A percentile compares a stretch with the other conserved stretches of the same genome.
Conservation (phyloP, 1,140 invertebrate species). For the Ctenoplectra terminalis region DNA sequence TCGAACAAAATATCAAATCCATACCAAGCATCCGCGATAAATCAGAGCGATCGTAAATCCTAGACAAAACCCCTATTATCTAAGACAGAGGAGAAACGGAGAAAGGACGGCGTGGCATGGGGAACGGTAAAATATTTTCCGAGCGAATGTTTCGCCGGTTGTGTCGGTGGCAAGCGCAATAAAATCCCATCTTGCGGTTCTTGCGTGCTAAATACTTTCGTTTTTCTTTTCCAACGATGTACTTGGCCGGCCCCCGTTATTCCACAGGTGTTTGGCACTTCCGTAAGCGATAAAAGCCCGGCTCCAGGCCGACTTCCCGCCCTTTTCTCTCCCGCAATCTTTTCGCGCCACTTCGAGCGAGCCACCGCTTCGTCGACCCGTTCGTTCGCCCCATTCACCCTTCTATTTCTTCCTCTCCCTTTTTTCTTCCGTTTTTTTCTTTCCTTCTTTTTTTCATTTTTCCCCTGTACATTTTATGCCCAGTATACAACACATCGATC, state of each 20-base stretch:
- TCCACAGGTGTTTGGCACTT: slow-evolving; percentile 83
- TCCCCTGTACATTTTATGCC: neutral
- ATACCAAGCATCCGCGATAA: neutral
- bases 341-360: slow-evolving; percentile 70
- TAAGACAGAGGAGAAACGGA: neutral
- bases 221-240: slow-evolving; percentile 81
- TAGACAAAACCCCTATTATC: neutral
- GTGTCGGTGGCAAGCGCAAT: slow-evolving; percentile 51
- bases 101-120: neutral
- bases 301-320: slow-evolving; percentile 75
- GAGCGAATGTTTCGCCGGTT: neutral
- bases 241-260: slow-evolving; percentile 81
- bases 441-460: neutral
- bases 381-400: slow-evolving; percentile 23
- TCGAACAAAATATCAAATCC: neutral
- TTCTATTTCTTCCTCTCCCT: slow-evolving; percentile 6
- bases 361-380: slow-evolving; percentile 27
- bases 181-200: slow-evolving; percentile 69
- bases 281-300: slow-evolving; percentile 82
- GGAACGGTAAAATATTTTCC: neutral
- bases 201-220: slow-evolving; percentile 74
- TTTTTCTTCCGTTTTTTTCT: neutral
- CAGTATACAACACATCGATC: slow-evolving; percentile 22
- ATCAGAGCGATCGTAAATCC: neutral
- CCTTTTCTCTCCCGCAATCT: slow-evolving; percentile 75